These are phyloP conservation scores for Hydrozoanthus gracilis DNA, from an alignment of 92 coral and sea anemone species.

Conservation along the genomic window DNA sequence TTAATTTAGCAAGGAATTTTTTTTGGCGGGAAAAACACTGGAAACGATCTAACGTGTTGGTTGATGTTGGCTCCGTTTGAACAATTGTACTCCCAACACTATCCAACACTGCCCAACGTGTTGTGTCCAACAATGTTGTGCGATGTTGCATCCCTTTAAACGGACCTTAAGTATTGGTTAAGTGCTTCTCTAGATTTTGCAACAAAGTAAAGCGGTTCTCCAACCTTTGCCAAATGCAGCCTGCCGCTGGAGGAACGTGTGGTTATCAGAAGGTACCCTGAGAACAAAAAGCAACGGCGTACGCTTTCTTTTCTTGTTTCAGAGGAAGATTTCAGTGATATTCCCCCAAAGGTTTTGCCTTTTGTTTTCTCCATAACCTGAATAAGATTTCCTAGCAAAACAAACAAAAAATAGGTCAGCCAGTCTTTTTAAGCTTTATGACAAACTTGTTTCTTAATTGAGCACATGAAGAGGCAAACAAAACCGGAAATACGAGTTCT, in stretches of 20 bases:
- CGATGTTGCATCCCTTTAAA: background rate
- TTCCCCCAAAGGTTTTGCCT: conserved; percentile 91
- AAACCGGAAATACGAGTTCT: too few species aligned
- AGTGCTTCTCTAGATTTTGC: background rate
- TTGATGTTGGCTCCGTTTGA: too few species aligned
- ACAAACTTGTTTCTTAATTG: too few species aligned
- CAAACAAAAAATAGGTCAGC: background rate
- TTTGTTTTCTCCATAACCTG: conserved; percentile 88
- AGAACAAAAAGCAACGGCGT: conserved; percentile 90
- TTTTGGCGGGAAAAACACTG: too few species aligned
- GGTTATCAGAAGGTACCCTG: conserved; percentile 88
- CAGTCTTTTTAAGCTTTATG: background rate
- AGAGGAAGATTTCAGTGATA: conserved; percentile 79
- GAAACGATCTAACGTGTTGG: too few species aligned
- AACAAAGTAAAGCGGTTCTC: background rate
- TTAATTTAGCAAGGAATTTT: too few species aligned
- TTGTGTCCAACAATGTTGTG: too few species aligned
- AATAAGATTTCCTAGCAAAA: conserved; percentile 81
- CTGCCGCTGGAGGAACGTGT: conserved; percentile 96
- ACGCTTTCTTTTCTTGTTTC: conserved; percentile 92
- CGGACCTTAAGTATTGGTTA: background rate
- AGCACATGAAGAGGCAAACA: too few species aligned
- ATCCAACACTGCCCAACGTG: too few species aligned
- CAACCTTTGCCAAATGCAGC: conserved; percentile 90
- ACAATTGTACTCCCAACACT: too few species aligned